Conservation (phyloP, 2,113 vertebrate species). For the Hassar affinis region DNA sequence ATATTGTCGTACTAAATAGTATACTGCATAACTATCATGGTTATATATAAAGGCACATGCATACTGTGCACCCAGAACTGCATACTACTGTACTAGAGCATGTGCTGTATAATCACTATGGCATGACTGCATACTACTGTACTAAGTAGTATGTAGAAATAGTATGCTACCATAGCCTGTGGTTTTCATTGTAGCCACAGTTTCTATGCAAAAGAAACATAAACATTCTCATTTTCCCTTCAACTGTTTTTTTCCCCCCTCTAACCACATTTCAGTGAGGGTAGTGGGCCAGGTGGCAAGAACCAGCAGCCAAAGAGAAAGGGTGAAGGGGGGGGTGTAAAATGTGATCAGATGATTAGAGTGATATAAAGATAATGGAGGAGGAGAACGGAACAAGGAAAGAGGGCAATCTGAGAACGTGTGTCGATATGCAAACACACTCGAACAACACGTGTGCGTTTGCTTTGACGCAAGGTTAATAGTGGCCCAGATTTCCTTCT, state of each 20-base stretch:
- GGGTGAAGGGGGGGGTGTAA: too few species aligned
- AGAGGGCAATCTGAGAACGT: background rate
- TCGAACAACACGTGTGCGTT: background rate
- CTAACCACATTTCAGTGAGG: background rate
- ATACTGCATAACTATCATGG: background rate
- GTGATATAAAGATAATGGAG: slow-evolving; percentile 16
- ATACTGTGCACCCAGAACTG: background rate
- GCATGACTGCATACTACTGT: background rate
- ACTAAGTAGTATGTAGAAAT: background rate
- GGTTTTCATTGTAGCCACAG: background rate
- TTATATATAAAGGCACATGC: background rate
- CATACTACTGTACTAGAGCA: background rate
- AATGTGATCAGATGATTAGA: background rate
- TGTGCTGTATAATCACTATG: slow-evolving; percentile 1
- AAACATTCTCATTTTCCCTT: background rate
- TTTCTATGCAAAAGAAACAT: background rate
- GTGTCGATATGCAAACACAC: background rate
- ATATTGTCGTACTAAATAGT: background rate
- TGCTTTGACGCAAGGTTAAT: slow-evolving; percentile 3
- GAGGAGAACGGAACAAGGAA: background rate
- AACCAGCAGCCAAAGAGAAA: background rate
- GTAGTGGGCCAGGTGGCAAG: background rate
- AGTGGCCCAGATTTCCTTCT: slow-evolving; percentile 20
- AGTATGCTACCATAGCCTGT: slow-evolving; percentile 3
- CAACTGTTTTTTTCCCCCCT: background rate